Evolutionary conservation across 2,888 invertebrate species (phyloP).

Genomic region (Oegoconia quadripuncta): DNA sequence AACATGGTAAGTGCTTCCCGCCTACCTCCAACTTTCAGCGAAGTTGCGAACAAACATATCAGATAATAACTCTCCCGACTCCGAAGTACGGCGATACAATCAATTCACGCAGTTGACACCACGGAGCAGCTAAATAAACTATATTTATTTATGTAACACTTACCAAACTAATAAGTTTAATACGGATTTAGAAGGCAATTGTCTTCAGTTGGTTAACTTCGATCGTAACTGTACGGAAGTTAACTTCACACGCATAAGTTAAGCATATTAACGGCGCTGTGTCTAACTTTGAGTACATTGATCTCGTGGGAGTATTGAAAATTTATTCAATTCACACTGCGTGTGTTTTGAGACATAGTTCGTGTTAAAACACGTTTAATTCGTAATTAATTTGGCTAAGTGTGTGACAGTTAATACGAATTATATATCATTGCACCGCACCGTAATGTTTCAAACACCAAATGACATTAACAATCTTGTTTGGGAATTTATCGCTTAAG

Average conservation of each 20-base stretch:
- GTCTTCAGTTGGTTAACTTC: slow-evolving; percentile 52
- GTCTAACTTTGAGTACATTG: slow-evolving; percentile 51
- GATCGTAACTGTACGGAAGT: slow-evolving; percentile 53
- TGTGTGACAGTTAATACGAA: no score
- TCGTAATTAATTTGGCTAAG: no score
- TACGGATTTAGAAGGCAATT: slow-evolving; percentile 30
- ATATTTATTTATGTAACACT: slow-evolving; percentile 47
- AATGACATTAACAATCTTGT: slow-evolving; percentile 21
- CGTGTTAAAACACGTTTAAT: background rate
- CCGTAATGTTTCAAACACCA: slow-evolving; percentile 16
- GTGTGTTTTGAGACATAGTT: background rate
- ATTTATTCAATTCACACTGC: slow-evolving; percentile 47
- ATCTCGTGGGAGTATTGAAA: slow-evolving; percentile 51
- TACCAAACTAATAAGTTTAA: slow-evolving; percentile 37
- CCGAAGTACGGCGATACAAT: slow-evolving; percentile 48
- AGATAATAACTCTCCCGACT: slow-evolving; percentile 59
- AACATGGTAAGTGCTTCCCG: slow-evolving; percentile 72
- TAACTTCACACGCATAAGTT: slow-evolving; percentile 61
- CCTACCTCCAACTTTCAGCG: slow-evolving; percentile 31
- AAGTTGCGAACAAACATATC: slow-evolving; percentile 55
- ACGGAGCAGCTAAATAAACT: slow-evolving; percentile 47
- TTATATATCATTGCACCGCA: no score
- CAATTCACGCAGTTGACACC: slow-evolving; percentile 39
- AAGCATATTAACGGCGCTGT: slow-evolving; percentile 59
- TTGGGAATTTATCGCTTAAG: slow-evolving; percentile 24